phyloP scores from a whole-genome alignment of 1,140 invertebrate genomes.

The Ptiloglossa arizonensis region DNA sequence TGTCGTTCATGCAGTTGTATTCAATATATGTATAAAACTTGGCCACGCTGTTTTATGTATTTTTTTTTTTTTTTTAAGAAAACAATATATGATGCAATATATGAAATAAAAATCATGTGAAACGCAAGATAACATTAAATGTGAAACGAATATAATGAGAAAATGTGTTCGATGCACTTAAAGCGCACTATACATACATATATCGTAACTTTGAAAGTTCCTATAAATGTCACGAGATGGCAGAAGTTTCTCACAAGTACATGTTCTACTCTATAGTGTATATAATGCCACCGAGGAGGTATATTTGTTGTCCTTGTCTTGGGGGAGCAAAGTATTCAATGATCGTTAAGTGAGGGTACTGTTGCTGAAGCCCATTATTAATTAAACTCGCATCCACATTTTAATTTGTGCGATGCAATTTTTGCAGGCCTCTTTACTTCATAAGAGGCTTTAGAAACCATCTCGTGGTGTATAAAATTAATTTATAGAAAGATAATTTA shows the following conservation, averaged over 20 bases:
- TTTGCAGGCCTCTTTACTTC: conserved; percentile 86
- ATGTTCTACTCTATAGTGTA: background rate
- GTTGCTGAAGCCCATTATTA: conserved; percentile 84
- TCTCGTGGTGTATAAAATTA: too few relatives aligned
- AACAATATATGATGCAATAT: too few relatives aligned
- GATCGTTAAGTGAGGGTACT: conserved; percentile 87
- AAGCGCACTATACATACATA: background rate
- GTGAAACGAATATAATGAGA: too few relatives aligned
- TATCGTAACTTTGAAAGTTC: background rate
- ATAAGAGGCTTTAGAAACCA: conserved; percentile 83
- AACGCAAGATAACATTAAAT: too few relatives aligned
- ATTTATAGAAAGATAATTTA: too few relatives aligned
- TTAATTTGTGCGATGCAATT: conserved; percentile 84
- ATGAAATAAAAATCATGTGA: too few relatives aligned
- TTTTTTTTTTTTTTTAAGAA: too few relatives aligned
- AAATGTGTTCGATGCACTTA: too few relatives aligned
- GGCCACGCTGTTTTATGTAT: too few relatives aligned
- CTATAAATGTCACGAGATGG: conserved; percentile 60
- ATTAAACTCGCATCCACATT: conserved; percentile 82
- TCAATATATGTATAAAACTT: too few relatives aligned
- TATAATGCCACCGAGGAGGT: conserved; percentile 27
- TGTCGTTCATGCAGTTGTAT: too few relatives aligned
- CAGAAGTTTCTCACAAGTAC: conserved; percentile 53
- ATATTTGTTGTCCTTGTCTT: conserved; percentile 83
- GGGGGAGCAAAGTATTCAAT: conserved; percentile 87